Percentiles rank a stretch among this genome's conserved stretches.
Conservation (phyloP, 2,888 invertebrate genomes). For the Drosophila birchii region DNA sequence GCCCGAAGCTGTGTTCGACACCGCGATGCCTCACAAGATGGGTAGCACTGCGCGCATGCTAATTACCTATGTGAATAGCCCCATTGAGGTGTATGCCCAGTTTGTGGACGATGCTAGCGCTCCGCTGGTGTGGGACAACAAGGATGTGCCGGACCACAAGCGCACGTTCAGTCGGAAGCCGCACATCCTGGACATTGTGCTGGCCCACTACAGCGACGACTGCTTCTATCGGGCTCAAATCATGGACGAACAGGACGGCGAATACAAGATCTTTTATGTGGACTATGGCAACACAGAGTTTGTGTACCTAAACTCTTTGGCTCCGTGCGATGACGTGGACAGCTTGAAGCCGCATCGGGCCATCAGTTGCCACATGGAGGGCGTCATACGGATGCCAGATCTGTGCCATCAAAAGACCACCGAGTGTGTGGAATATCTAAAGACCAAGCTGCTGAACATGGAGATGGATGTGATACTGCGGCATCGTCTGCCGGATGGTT, state of each 20-base stretch:
- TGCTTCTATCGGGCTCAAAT: conserved; percentile 83
- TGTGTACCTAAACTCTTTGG: conserved; percentile 66
- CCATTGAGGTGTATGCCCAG: conserved; percentile 77
- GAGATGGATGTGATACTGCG: conserved; percentile 50
- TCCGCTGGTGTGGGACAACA: conserved; percentile 74
- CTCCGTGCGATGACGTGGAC: conserved; percentile 66
- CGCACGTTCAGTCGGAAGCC: conserved; percentile 60
- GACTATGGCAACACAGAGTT: conserved; percentile 82
- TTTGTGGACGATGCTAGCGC: conserved; percentile 50
- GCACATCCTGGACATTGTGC: conserved; percentile 75
- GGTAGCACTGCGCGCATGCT: conserved; percentile 57
- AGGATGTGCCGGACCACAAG: conserved; percentile 66
- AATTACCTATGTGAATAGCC: conserved; percentile 74
- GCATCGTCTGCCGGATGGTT: conserved; percentile 45
- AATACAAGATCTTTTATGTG: conserved; percentile 80
- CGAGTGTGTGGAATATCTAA: conserved; percentile 59
- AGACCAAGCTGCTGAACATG: conserved; percentile 49
- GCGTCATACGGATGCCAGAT: conserved; percentile 28
- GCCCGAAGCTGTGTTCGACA: conserved; percentile 56
- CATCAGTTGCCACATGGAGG: conserved; percentile 70
- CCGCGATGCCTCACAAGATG: conserved; percentile 18
- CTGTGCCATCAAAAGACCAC: conserved; percentile 13
- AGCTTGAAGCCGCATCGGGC: conserved; percentile 78
- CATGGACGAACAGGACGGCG: conserved; percentile 66
- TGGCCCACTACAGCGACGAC: conserved; percentile 76